Percentiles rank a stretch among this genome's conserved stretches.
Conservation (phyloP, 2,888 invertebrate species). For the Plebejus melissa region DNA sequence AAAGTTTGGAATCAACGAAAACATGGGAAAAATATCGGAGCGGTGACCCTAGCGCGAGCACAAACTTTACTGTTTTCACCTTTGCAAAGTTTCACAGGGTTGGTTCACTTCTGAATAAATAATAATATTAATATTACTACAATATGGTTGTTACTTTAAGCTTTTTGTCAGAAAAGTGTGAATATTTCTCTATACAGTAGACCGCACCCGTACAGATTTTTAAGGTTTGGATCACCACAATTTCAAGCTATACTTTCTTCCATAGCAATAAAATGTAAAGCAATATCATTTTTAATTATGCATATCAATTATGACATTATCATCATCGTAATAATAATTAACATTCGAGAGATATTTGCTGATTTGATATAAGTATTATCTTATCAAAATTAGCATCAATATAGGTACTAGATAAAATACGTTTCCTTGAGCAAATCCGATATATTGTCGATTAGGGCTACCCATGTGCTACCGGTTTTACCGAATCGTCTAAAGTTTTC, state of each 20-base stretch:
- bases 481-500: neutral
- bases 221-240: neutral
- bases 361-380: neutral
- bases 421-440: neutral
- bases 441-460: neutral
- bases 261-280: neutral
- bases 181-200: neutral
- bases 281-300: too few relatives aligned
- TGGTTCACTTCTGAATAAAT: slow-evolving; percentile 26
- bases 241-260: neutral
- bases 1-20: slow-evolving; percentile 36
- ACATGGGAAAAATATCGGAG: slow-evolving; percentile 35
- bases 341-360: neutral
- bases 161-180: neutral
- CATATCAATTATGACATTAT: neutral
- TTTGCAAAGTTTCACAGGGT: slow-evolving; percentile 20
- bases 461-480: neutral
- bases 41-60: slow-evolving; percentile 38
- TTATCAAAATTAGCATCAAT: neutral
- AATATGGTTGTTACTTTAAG: neutral
- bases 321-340: neutral
- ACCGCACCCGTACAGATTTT: neutral
- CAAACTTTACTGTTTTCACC: slow-evolving; percentile 45
- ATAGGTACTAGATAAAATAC: neutral
- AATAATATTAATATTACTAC: too few relatives aligned